Evolutionary conservation across 2,797 vertebrate species (phyloP), one percentile per base, ranked within the genome.

Genomic region (Aplochiton taeniatus): DNA sequence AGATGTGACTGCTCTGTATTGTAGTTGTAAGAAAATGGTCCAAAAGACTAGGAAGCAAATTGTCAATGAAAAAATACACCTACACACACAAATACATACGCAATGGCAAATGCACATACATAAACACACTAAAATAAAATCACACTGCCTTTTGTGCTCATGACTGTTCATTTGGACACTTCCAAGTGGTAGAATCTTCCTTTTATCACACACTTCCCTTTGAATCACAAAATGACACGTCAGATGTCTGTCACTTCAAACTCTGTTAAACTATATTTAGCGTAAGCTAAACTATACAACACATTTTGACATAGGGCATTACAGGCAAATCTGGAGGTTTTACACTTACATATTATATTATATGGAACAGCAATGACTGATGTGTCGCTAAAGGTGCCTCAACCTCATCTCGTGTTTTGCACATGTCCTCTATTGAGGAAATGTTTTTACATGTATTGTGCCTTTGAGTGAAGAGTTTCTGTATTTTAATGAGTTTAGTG

Each of bases 391-490:
- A 3, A 6, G 31, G 31, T 31, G 31, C 6, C 31, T 31, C 31
- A 31, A 31, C 31, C 6, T 31, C 31, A 31, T 31, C 31, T 31
- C 6, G 31, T 31, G 6, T 31, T 31, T 31, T 31, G 31, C 31
- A 31, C 31, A 31, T 3, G 31, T 6, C 31, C 31, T 31, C 31
- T 31, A 31, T 31, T 31, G 31, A 31, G 31, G 31, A 52, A 52
- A 17, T 18, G 50, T n/a, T 8, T 52, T 8, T 52, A 11, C 8
- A 50, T 84, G 55, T n/a, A 83, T 79, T 78, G 79, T 84, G 78
- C 76, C 74, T 85, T 84, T 81, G 72, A 70, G 63, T 83, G 58
- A 75, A 50, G 12, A 56, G 64, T 82, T 54, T 19, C 70, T 82
- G 16, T 80, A 7, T 79, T 48, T 53, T 61, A 80, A 72, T 85